Percentiles rank a stretch among this genome's conserved stretches.
Conservation (phyloP, 2,797 vertebrate species). For the Fistularia tabacaria region DNA sequence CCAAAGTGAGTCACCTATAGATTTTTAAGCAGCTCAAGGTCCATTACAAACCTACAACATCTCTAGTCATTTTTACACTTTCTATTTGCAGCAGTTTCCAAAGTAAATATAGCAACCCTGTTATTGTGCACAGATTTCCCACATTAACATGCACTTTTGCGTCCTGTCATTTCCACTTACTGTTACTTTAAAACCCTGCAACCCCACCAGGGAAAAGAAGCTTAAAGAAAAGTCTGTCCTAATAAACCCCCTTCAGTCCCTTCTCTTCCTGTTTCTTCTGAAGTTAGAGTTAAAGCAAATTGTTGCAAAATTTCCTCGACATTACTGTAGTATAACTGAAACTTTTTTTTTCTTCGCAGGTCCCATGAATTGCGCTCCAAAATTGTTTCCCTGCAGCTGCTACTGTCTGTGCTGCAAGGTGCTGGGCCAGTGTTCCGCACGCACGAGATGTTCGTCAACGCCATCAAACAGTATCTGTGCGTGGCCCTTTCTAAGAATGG, state of each 20-base stretch:
- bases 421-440: slow-evolving; percentile 92
- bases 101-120: not conserved
- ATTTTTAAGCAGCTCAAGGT: too few relatives aligned
- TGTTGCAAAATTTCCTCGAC: too few relatives aligned
- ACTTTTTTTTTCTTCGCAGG: slow-evolving; percentile 63
- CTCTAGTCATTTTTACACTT: too few relatives aligned
- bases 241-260: slow-evolving; percentile 5
- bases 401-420: slow-evolving; percentile 91
- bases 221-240: slow-evolving; percentile 14
- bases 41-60: too few relatives aligned
- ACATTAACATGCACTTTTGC: slow-evolving; percentile 38
- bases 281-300: too few relatives aligned
- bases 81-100: too few relatives aligned
- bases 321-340: not conserved
- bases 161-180: slow-evolving; percentile 51
- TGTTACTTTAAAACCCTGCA: slow-evolving; percentile 41
- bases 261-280: not conserved
- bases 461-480: slow-evolving; percentile 97
- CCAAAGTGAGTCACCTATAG: slow-evolving; percentile 80
- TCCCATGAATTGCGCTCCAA: slow-evolving; percentile 96
- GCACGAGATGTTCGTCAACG: slow-evolving; percentile 97
- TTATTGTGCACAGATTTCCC: not conserved
- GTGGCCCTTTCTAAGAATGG: slow-evolving; percentile 96
- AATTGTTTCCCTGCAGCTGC: slow-evolving; percentile 91
- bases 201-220: not conserved